Base-by-base conservation (phyloP, 37 sponge, comb jelly and placozoan species). In the Bolinopsis microptera region DNA sequence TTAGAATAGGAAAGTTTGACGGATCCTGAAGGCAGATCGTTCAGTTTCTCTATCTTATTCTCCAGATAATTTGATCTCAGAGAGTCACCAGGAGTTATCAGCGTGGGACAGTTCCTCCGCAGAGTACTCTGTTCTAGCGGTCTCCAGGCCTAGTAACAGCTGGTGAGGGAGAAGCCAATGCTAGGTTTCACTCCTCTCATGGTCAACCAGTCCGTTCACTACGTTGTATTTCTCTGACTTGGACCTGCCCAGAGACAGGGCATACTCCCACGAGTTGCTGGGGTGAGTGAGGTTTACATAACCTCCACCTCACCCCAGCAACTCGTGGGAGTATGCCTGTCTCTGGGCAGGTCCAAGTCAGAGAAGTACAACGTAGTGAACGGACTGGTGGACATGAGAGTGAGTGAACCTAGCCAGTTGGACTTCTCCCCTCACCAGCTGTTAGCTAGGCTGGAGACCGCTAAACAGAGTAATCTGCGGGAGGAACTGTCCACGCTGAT, bases 291-390 rank as follows among this genome's bases (percentile, higher is more conserved):
- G n/a, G n/a, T n/a, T n/a, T n/a, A n/a, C n/a, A n/a, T n/a, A n/a
- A n/a, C n/a, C n/a, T n/a, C n/a, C 68, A 61, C 9, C 74, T 18
- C 74, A 24, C 32, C 35, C 32, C 36, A 77, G 80, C 37, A 77
- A 77, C 35, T 34, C 80, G 3, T 77, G 80, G 80, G 80, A 77
- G 80, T 77, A 77, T 36, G 80, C 80, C 80, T 77, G 35, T 77
- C 80, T 9, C 80, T 77, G 9, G 80, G 80, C 32, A 27, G 80
- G 35, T 77, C 80, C 1, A 33, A 9, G 21, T 3, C 35, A 1
- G 35, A 77, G 37, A 77, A 77, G 80, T 77, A 77, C 80, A 32
- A 77, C 80, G 33, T 77, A 3, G 37, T 77, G 35, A 35, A 34
- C 80, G 21, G 33, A 3, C 80, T 77, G 21, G 35, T 77, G 5